Conservation (phyloP, 2,113 vertebrate species). For the Tachuris rubrigastra region DNA sequence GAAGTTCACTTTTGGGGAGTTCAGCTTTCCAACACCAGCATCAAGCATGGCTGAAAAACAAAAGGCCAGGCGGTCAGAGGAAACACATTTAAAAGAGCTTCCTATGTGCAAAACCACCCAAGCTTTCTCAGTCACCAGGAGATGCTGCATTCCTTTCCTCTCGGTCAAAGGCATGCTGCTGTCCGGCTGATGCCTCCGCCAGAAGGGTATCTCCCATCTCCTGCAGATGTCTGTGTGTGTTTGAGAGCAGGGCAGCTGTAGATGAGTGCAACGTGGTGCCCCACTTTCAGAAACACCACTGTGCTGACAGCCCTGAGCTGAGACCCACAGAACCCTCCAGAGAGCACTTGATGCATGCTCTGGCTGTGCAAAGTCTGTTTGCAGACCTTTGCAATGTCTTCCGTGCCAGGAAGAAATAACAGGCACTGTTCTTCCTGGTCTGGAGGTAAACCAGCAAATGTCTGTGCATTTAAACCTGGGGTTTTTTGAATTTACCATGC, state of each 20-base stretch:
- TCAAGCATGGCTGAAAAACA: constrained; percentile 67
- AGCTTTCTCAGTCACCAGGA: neutral
- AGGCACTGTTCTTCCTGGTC: neutral
- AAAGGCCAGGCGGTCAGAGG: constrained; percentile 48
- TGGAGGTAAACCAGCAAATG: neutral
- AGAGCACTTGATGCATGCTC: rapidly evolving
- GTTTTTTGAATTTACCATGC: neutral
- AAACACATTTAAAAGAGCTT: constrained; percentile 71
- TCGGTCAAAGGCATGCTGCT: neutral
- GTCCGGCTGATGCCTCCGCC: neutral
- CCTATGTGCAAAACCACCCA: constrained; percentile 36
- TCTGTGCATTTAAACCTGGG: neutral
- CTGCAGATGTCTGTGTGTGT: rapidly evolving
- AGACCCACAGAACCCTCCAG: neutral
- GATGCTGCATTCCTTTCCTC: constrained; percentile 19
- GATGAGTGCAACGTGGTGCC: rapidly evolving
- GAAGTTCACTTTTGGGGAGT: constrained; percentile 73
- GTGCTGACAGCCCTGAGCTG: neutral
- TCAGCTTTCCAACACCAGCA: constrained; percentile 56
- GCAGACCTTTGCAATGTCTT: neutral
- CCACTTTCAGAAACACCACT: neutral
- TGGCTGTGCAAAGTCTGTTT: neutral
- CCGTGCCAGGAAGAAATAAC: neutral
- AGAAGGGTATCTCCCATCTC: neutral
- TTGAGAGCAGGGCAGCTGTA: neutral